These are phyloP conservation scores for Gonioctena quinquepunctata DNA, from an alignment of 1,140 invertebrate genomes.

Conservation along the genomic window DNA sequence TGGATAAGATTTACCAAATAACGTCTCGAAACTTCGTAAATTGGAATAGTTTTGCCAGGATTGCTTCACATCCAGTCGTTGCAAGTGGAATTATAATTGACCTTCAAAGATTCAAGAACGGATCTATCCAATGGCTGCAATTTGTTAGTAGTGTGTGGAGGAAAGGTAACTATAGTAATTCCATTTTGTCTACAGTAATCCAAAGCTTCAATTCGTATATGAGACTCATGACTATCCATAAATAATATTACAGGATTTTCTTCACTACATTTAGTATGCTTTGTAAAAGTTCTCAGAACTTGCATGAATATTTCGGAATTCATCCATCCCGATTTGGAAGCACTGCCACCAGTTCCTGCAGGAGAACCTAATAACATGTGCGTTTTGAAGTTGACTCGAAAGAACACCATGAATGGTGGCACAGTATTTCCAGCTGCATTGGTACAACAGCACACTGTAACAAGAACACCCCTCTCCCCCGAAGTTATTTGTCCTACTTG, in stretches of 20 bases:
- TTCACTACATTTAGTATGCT: conserved; percentile 7
- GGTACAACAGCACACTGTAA: conserved; percentile 46
- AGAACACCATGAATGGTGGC: conserved; percentile 52
- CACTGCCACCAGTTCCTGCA: conserved; percentile 32
- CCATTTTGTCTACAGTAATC: conserved; percentile 38
- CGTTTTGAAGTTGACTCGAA: conserved; percentile 43
- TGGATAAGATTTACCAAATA: conserved; percentile 27
- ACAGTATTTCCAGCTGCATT: conserved; percentile 47
- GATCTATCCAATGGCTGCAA: conserved; percentile 53
- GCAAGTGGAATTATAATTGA: conserved; percentile 52
- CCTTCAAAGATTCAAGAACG: conserved; percentile 49
- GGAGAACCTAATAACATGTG: conserved; percentile 44
- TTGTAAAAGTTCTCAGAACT: conserved; percentile 25
- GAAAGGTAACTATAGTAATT: conserved; percentile 47
- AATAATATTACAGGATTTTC: conserved; percentile 18
- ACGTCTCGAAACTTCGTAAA: conserved; percentile 46
- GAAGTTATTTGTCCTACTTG: conserved; percentile 53
- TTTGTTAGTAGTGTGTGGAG: conserved; percentile 52
- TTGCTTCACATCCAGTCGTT: conserved; percentile 43
- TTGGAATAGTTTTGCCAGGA: conserved; percentile 47
- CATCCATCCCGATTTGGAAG: conserved; percentile 25
- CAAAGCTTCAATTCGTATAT: conserved; percentile 38
- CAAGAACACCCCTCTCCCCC: conserved; percentile 51
- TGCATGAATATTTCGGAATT: conserved; percentile 17
- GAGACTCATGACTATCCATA: conserved; percentile 27